phyloP scores from a whole-genome alignment of 2,113 vertebrate species.

The Aramus guarauna region DNA sequence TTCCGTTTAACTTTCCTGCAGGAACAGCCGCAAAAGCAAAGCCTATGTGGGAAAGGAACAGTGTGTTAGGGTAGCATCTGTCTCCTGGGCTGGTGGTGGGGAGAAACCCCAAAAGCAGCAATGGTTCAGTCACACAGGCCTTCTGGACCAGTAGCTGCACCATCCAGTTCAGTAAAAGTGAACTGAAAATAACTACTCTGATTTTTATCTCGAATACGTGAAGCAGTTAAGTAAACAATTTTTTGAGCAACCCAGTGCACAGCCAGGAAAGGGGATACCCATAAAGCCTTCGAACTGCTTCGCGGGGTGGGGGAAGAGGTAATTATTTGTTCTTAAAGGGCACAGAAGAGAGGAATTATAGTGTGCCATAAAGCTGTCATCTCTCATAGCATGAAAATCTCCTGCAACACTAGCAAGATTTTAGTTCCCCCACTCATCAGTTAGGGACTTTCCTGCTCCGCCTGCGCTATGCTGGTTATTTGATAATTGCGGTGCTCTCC shows the following conservation, averaged over 20 bases:
- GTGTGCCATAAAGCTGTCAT: background rate
- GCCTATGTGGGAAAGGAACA: background rate
- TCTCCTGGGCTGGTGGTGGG: rapidly evolving
- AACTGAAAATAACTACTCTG: background rate
- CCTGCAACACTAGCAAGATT: background rate
- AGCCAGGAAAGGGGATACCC: background rate
- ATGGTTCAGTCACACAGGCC: background rate
- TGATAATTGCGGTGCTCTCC: rapidly evolving
- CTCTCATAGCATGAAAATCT: rapidly evolving
- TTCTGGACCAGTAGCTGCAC: background rate
- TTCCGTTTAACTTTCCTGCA: background rate
- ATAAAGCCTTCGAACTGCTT: background rate
- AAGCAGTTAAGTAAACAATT: background rate
- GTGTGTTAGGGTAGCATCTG: rapidly evolving
- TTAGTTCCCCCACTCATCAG: background rate
- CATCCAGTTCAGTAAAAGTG: background rate
- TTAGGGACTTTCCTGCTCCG: background rate
- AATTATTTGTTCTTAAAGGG: background rate
- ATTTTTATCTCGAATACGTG: background rate
- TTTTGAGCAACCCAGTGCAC: rapidly evolving
- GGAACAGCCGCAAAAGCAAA: background rate
- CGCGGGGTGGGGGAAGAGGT: rapidly evolving
- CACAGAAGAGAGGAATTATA: background rate
- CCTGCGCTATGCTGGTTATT: rapidly evolving
- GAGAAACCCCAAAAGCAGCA: background rate